A percentile compares a stretch with the other conserved stretches of the same genome.
These are phyloP conservation scores for Ammodytes dubius DNA, from an alignment of 2,113 vertebrate species.

Conservation along the genomic window DNA sequence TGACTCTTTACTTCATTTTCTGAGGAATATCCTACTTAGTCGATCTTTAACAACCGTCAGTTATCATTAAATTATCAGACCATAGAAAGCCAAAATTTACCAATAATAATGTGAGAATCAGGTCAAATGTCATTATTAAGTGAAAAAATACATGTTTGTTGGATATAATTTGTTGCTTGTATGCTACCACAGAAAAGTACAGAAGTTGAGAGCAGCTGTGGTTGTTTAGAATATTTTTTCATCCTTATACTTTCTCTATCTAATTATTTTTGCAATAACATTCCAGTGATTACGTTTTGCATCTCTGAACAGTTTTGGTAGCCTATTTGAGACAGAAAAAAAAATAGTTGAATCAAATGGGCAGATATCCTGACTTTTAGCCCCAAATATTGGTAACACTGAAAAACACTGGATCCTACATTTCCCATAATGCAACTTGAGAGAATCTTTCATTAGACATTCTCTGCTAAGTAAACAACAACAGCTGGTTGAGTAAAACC, in stretches of 20 bases:
- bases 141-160: too few relatives aligned
- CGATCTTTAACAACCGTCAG: too few relatives aligned
- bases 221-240: neutral
- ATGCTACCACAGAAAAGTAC: too few relatives aligned
- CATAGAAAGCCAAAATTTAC: too few relatives aligned
- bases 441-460: neutral
- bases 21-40: too few relatives aligned
- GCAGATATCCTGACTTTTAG: neutral
- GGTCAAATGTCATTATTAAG: too few relatives aligned
- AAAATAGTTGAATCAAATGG: neutral
- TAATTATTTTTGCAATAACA: neutral
- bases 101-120: too few relatives aligned
- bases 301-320: neutral
- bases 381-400: neutral
- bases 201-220: neutral
- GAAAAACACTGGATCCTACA: neutral
- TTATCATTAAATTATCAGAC: too few relatives aligned
- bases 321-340: neutral
- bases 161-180: neutral
- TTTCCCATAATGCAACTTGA: too few relatives aligned
- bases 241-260: neutral
- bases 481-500: neutral
- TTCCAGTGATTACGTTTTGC: neutral
- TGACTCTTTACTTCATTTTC: too few relatives aligned
- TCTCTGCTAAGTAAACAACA: neutral